Evolutionary conservation across 2,888 invertebrate genomes (phyloP), one percentile per base, ranked within the genome.

Genomic region (Druceiella hillmani): DNA sequence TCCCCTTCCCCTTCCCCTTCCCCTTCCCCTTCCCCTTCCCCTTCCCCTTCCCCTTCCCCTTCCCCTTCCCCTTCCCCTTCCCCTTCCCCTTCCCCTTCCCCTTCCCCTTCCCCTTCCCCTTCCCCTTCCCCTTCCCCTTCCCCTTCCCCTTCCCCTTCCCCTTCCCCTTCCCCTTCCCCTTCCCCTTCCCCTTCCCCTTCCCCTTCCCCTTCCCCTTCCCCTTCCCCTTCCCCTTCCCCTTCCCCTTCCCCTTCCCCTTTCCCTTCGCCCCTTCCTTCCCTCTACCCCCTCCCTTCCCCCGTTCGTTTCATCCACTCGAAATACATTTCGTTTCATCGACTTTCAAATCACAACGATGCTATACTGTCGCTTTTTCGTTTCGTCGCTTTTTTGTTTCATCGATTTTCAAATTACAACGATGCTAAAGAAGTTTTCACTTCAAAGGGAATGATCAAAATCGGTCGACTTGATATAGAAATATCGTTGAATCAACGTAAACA

Each of bases 261-360:
- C 22, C 22, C 22, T 20, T 20, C 9, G n/a, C 6, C 22, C 22
- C 22, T 20, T n/a, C 22, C 22, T 20, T 20, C 22, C 22, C 9
- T 20, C 22, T 7, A 20, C 22, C 22, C 22, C 22, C 22, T 20
- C 22, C 22, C 22, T 20, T n/a, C 22, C 22, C 22, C 22, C 22
- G n/a, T 7, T 7, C 22, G 22, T n/a, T 20, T 7, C 22, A 6
- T n/a, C 22, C 22, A 20, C 22, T n/a, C 22, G 22, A n/a, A n/a
- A n/a, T n/a, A n/a, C n/a, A n/a, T n/a, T n/a, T n/a, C n/a, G n/a
- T n/a, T n/a, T n/a, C n/a, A n/a, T n/a, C n/a, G n/a, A n/a, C n/a
- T n/a, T n/a, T n/a, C n/a, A n/a, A n/a, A n/a, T n/a, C n/a, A n/a
- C n/a, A n/a, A n/a, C n/a, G n/a, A n/a, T n/a, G n/a, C n/a, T n/a